A percentile compares a stretch with the other conserved stretches of the same genome.
These are phyloP conservation scores for Meganola albula DNA, from an alignment of 2,888 invertebrate species.

Conservation along the genomic window DNA sequence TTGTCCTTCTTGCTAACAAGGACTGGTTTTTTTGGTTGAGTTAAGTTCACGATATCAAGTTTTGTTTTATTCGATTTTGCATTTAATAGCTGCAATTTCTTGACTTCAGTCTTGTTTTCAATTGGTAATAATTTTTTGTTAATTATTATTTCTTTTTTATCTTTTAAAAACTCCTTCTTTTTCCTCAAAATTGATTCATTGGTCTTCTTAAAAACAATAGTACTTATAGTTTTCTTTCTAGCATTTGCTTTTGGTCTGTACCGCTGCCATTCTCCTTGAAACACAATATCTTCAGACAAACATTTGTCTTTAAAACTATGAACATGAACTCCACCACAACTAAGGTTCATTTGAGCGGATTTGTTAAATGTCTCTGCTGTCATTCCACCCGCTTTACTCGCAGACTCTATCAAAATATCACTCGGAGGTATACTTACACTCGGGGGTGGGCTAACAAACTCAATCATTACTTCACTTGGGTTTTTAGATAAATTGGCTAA, in stretches of 20 bases:
- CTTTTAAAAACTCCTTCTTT: conserved; percentile 19
- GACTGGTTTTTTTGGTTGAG: no score
- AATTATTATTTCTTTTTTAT: conserved; percentile 22
- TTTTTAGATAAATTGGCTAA: conserved; percentile 8
- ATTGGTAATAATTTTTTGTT: conserved; percentile 20
- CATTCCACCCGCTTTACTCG: conserved; percentile 18
- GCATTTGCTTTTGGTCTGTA: conserved; percentile 29
- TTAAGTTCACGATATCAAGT: no score
- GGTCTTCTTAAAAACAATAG: conserved; percentile 23
- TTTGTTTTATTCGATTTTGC: no score
- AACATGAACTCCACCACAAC: conserved; percentile 55
- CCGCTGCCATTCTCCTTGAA: conserved; percentile 61
- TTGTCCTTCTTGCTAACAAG: no score
- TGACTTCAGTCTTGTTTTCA: no score
- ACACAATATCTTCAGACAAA: conserved; percentile 58
- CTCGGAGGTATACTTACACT: conserved; percentile 20
- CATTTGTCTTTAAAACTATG: conserved; percentile 57
- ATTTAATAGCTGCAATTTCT: no score
- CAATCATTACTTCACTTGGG: conserved; percentile 24
- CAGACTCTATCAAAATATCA: conserved; percentile 24
- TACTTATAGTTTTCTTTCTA: conserved; percentile 31
- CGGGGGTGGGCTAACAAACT: conserved; percentile 18
- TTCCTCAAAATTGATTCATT: conserved; percentile 21
- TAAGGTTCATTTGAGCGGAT: conserved; percentile 35
- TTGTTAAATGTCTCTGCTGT: conserved; percentile 16